Base-by-base conservation (phyloP, 2,113 vertebrate species). In the Morphnarchus princeps region DNA sequence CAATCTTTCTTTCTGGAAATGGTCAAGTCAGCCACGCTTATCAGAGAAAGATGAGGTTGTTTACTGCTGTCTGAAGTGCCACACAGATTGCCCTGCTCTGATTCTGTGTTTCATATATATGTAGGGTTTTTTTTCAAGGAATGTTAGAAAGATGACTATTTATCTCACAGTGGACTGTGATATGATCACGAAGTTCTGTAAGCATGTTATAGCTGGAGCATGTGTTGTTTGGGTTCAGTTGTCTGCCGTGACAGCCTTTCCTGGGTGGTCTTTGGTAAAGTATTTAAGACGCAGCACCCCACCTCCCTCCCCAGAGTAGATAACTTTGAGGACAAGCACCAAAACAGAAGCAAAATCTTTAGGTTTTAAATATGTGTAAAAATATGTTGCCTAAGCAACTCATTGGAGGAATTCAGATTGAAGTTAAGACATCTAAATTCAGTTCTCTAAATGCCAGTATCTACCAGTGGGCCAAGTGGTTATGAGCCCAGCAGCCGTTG, bases 401-500 rank as follows among this genome's bases (percentile, higher is more conserved):
- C 5, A 25, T 21, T 70, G 82, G 20, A 73, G 16, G 31, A 66
- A 58, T 52, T 87, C 6, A 78, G 16, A 5, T 31, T 76, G 45
- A 54, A 72, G 9, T 70, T 65, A 25, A 76, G 31, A 31, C 19
- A 24, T 20, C 14, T 52, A 62, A 87, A 74, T 66, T n/a, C 65
- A 78, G 3, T 40, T 31, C 22, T 57, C 5, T 17, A 10, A 7
- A 36, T 70, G 26, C 12, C 77, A 19, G 16, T 32, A 55, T 16
- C 26, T 76, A 40, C 7, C 13, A 49, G 24, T 63, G 6, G 7
- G 15, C 5, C 29, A 73, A 24, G 12, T 31, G 18, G 8, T n/a
- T 63, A 45, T 24, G 10, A 24, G 24, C 32, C 11, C 29, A 62
- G 14, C 8, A 55, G 10, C 13, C 0, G 0, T 32, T 74, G 36